phyloP scores from a whole-genome alignment of 1,140 invertebrate genomes.

The Cydia amplana region DNA sequence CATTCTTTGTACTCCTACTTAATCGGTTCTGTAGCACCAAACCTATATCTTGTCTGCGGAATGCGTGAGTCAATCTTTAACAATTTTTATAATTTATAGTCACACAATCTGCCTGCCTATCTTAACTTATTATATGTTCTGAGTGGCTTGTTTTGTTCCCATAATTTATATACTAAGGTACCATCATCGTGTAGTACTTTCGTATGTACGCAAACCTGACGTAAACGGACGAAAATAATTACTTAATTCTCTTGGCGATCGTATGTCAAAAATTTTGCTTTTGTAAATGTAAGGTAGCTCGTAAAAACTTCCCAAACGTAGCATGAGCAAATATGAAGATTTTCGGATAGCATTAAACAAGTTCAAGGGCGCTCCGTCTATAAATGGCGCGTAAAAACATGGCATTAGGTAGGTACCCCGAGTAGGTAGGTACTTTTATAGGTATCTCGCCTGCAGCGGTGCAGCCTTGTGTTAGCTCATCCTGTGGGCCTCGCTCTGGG shows the following conservation, averaged over 20 bases:
- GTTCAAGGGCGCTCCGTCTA: neutral
- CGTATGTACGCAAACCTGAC: too few species aligned
- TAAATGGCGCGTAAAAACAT: neutral
- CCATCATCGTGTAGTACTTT: too few species aligned
- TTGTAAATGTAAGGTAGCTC: too few species aligned
- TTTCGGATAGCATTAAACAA: neutral
- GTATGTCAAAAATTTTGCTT: too few species aligned
- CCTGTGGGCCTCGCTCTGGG: too few species aligned
- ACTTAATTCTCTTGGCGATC: too few species aligned
- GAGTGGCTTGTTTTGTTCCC: neutral
- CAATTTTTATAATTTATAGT: neutral
- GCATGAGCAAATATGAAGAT: neutral
- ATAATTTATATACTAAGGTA: too few species aligned
- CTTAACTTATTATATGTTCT: slow-evolving; percentile 22
- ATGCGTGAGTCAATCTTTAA: neutral
- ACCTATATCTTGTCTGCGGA: slow-evolving; percentile 1
- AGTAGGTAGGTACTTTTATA: neutral
- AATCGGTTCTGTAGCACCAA: neutral
- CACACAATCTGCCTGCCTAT: slow-evolving; percentile 1
- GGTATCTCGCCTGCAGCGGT: neutral
- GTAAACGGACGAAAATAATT: too few species aligned
- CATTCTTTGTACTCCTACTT: neutral
- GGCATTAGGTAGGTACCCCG: neutral
- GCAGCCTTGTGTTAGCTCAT: too few species aligned
- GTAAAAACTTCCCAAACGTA: neutral